These are phyloP conservation scores for Xenops minutus DNA, from an alignment of 2,797 vertebrate species.

Conservation along the genomic window DNA sequence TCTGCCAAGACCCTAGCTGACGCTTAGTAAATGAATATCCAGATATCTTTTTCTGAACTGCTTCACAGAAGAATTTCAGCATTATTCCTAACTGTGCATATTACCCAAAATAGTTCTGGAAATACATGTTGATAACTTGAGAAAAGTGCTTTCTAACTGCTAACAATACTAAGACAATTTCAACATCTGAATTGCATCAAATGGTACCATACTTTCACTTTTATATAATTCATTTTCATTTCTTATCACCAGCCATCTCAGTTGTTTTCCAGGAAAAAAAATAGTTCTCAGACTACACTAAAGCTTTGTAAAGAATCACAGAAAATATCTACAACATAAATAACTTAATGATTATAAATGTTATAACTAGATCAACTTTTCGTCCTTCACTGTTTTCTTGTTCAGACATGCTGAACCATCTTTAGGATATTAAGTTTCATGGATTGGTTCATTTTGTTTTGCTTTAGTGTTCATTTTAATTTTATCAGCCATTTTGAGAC, in stretches of 20 bases:
- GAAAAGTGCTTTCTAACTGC: slow-evolving; percentile 43
- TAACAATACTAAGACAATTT: slow-evolving; percentile 54
- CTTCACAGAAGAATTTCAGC: background rate
- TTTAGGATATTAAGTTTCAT: slow-evolving; percentile 52
- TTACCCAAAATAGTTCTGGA: slow-evolving; percentile 36
- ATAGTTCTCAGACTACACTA: slow-evolving; percentile 45
- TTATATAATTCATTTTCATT: slow-evolving; percentile 62
- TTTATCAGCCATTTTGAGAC: slow-evolving; percentile 19
- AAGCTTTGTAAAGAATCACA: slow-evolving; percentile 39
- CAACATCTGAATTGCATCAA: slow-evolving; percentile 28
- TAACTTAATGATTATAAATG: slow-evolving; percentile 44
- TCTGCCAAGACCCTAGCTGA: slow-evolving; percentile 4
- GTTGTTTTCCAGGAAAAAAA: background rate
- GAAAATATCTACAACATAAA: slow-evolving; percentile 19
- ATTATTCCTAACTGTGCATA: slow-evolving; percentile 41
- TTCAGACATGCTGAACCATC: slow-evolving; percentile 40
- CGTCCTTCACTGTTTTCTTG: slow-evolving; percentile 18
- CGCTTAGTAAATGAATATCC: slow-evolving; percentile 26
- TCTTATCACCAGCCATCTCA: slow-evolving; percentile 54
- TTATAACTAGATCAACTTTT: slow-evolving; percentile 48
- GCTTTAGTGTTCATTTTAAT: slow-evolving; percentile 48
- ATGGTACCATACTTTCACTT: slow-evolving; percentile 17
- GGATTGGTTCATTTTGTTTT: slow-evolving; percentile 27
- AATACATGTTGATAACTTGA: slow-evolving; percentile 59
- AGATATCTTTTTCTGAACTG: slow-evolving; percentile 18